Evolutionary conservation across 2,888 invertebrate species (phyloP), one percentile per base, ranked within the genome.

Genomic region (Bombylius discolor): DNA sequence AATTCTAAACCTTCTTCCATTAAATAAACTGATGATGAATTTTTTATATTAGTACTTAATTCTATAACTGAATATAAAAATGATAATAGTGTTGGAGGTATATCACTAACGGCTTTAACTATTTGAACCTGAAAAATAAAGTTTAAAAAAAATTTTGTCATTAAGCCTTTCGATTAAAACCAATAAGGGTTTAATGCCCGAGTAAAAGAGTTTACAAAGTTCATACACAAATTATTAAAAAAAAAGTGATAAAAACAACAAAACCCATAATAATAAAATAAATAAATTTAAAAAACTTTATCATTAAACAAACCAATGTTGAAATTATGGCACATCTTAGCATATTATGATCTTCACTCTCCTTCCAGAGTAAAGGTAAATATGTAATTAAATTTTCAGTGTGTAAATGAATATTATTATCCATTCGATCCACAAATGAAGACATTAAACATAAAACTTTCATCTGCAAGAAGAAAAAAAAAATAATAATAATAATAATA

Each of bases 1-100:
- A 97, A 77, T 63, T 92, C 89, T 46, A 96, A 76, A 4, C 93
- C 94, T 69, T 97, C 96, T 72, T 95, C 95, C 63, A 94, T 75
- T 53, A 96, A 78, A 71, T 96, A 96, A 53, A 96, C 87, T 70
- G 93, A 89, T 1, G 87, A 81, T 55, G 84, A 81, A 68, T 89
- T 84, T 59, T 81, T 78, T 0, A 88, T 79, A 66, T 91, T 87
- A 0, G 93, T 92, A 56, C 87, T 86, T 58, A 85, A 69, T 59
- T 80, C 79, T 59, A 90, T 83, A 52, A 89, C 84, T 69, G 70
- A 79, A 58, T 85, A 72, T 31, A 85, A 76, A 76, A 85, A 84
- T 8, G 81, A 81, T 23, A 80, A 78, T 64, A 84, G 75, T 66
- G 73, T 77, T 53, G 75, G 72, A 6, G 80, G 76, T 54, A 81